Evolutionary conservation across 1,140 invertebrate species (phyloP).

Genomic region (Paraescarpia echinospica): DNA sequence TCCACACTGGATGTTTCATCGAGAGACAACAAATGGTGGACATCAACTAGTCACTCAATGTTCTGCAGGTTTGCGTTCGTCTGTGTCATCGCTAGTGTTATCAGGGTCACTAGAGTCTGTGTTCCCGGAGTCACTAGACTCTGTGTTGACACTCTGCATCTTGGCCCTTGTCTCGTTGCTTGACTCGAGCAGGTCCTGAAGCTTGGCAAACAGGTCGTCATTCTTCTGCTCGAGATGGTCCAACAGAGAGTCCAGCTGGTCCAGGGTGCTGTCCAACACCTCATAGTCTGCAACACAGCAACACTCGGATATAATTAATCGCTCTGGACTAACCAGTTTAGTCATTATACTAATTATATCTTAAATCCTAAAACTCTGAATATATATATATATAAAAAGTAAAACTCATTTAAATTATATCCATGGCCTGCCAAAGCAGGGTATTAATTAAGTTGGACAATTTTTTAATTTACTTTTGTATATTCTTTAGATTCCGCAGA

Average conservation of each 20-base stretch:
- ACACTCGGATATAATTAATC: background rate
- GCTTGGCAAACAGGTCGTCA: slow-evolving; percentile 16
- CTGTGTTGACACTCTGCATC: background rate
- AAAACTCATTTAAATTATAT: too few relatives aligned
- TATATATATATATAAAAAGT: too few relatives aligned
- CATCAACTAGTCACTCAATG: background rate
- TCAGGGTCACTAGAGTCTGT: background rate
- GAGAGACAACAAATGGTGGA: background rate
- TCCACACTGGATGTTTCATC: background rate
- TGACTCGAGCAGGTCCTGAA: slow-evolving; percentile 13
- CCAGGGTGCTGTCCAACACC: slow-evolving; percentile 1
- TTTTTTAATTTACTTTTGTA: too few relatives aligned
- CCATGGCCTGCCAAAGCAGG: too few relatives aligned
- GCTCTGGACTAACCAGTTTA: too few relatives aligned
- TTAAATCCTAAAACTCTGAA: too few relatives aligned
- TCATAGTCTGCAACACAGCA: slow-evolving; percentile 12
- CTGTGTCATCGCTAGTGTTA: background rate
- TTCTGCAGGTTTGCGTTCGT: background rate
- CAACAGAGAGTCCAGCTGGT: slow-evolving; percentile 10
- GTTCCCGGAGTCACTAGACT: background rate
- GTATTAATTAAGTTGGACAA: too few relatives aligned
- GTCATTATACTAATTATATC: too few relatives aligned
- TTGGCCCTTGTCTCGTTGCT: slow-evolving; percentile 5
- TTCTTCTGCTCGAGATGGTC: slow-evolving; percentile 20
- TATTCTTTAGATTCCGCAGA: too few relatives aligned